A percentile compares a stretch with the other conserved stretches of the same genome.
phyloP scores from a whole-genome alignment of 1,140 invertebrate species.

The Aphelinus atriplicis region DNA sequence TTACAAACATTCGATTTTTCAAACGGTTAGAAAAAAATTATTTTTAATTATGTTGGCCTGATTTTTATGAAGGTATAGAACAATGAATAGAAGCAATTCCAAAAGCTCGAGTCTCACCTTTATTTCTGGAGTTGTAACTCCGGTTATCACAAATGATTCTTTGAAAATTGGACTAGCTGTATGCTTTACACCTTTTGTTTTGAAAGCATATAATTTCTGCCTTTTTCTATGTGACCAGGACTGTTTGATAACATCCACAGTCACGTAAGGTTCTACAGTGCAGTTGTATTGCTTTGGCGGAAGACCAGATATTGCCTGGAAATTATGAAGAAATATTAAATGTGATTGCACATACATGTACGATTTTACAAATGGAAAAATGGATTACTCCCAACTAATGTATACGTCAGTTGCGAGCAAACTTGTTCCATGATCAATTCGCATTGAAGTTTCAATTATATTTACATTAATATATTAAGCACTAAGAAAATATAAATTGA shows the following conservation, averaged over 20 bases:
- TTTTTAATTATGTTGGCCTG: no score
- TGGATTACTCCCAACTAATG: no score
- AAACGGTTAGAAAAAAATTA: no score
- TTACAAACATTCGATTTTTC: no score
- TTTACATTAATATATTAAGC: slow-evolving; percentile 16
- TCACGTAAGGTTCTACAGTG: slow-evolving; percentile 61
- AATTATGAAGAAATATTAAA: not conserved
- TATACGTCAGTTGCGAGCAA: no score
- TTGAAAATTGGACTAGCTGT: slow-evolving; percentile 62
- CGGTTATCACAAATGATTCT: slow-evolving; percentile 62
- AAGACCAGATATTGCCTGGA: slow-evolving; percentile 59
- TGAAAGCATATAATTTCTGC: slow-evolving; percentile 59
- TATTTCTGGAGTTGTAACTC: slow-evolving; percentile 56
- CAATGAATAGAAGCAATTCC: no score
- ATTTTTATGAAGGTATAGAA: no score
- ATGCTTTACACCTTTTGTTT: slow-evolving; percentile 60
- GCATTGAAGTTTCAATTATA: slow-evolving; percentile 7
- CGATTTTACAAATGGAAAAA: no score
- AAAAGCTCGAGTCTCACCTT: slow-evolving; percentile 49
- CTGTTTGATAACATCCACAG: slow-evolving; percentile 58
- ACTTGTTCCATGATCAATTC: no score
- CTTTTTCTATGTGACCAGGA: slow-evolving; percentile 61
- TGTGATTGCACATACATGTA: no score
- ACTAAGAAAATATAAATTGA: not conserved
- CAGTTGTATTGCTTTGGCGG: slow-evolving; percentile 64